Conservation (phyloP, 2,797 vertebrate genomes). For the Capromys pilorides region DNA sequence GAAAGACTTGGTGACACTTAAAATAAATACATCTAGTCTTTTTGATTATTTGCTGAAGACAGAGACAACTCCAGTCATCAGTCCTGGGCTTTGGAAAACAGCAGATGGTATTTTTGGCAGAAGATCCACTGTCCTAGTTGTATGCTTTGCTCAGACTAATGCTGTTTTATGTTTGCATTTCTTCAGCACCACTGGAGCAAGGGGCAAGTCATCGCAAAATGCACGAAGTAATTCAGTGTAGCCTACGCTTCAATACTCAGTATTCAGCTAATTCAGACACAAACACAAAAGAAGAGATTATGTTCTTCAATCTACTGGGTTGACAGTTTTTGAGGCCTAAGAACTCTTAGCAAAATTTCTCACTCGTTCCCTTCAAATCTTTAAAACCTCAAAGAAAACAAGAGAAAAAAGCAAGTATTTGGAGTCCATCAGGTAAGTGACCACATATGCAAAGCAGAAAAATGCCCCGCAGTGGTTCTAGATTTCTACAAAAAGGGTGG, state of each 20-base stretch:
- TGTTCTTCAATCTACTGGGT: neutral
- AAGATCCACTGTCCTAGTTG: conserved; percentile 46
- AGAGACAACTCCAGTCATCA: conserved; percentile 61
- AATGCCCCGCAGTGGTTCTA: conserved; percentile 60
- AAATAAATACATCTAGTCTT: conserved; percentile 48
- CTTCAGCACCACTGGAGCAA: neutral
- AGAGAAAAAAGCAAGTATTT: neutral
- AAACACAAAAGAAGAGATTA: neutral
- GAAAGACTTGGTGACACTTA: conserved; percentile 43
- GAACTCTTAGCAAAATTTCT: neutral
- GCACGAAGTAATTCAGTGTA: neutral
- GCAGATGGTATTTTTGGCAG: conserved; percentile 78
- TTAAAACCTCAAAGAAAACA: conserved; percentile 52
- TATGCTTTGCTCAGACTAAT: conserved; percentile 56
- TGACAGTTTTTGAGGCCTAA: neutral
- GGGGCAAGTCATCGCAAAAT: neutral
- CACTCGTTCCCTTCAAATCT: neutral
- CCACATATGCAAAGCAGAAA: conserved; percentile 59
- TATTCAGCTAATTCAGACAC: neutral
- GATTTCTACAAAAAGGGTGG: conserved; percentile 69
- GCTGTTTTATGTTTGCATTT: conserved; percentile 38
- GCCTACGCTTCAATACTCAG: neutral
- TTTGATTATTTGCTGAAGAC: conserved; percentile 67
- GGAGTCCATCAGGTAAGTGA: neutral
- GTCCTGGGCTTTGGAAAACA: conserved; percentile 70